Evolutionary conservation across 2,888 invertebrate species (phyloP).

Genomic region (Blastobasis lacticolella): DNA sequence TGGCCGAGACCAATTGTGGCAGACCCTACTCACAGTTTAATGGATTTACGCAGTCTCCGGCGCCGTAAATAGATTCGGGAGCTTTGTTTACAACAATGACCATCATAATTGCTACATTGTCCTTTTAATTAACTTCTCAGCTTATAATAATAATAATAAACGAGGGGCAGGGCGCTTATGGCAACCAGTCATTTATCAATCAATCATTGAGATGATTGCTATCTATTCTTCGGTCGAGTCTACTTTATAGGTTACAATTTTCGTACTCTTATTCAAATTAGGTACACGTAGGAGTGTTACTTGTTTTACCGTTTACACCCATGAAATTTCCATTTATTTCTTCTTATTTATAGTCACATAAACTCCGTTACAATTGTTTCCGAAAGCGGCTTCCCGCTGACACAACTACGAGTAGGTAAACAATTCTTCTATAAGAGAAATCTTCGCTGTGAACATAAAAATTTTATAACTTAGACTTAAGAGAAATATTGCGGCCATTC

Average conservation of each 20-base stretch:
- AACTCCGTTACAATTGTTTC: too few relatives aligned
- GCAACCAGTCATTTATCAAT: not conserved
- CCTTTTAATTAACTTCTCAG: conserved; percentile 19
- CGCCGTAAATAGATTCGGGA: conserved; percentile 23
- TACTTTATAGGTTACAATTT: too few relatives aligned
- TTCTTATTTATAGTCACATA: too few relatives aligned
- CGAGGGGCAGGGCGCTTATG: not conserved
- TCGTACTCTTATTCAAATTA: too few relatives aligned
- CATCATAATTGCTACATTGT: conserved; percentile 17
- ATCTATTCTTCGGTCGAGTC: too few relatives aligned
- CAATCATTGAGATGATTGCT: too few relatives aligned
- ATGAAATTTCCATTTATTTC: too few relatives aligned
- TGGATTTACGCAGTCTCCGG: conserved; percentile 38
- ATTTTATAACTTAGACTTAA: conserved; percentile 38
- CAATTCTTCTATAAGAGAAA: conserved; percentile 13
- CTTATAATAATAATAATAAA: conserved; percentile 6
- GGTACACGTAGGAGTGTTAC: too few relatives aligned
- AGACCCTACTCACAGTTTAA: conserved; percentile 29
- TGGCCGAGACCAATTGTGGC: too few relatives aligned
- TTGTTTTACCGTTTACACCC: too few relatives aligned
- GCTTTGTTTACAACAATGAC: conserved; percentile 22
- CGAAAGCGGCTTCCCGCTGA: too few relatives aligned
- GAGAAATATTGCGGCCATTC: conserved; percentile 37
- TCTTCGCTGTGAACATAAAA: conserved; percentile 32
- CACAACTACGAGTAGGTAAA: too few relatives aligned